Evolutionary conservation across 2,888 invertebrate species (phyloP), one percentile per base, ranked within the genome.

Genomic region (Cyaniris semiargus): DNA sequence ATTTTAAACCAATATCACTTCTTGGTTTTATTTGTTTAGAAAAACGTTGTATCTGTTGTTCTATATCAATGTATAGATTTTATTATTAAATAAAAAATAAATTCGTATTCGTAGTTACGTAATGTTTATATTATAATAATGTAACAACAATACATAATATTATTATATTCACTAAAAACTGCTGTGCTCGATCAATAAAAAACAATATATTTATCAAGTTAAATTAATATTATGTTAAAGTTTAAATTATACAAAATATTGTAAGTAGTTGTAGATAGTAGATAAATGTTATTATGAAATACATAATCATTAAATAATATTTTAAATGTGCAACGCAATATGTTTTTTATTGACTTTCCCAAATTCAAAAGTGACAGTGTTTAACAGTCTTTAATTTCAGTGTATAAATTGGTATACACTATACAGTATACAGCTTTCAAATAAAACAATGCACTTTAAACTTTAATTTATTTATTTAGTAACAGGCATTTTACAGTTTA

Each of bases 171-270:
- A 70, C 56, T 70, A 15, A 71, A 34, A 81, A 90, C 92, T 92
- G 92, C 92, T 92, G 92, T 92, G 92, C 90, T 83, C 80, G 85
- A 85, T 86, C 92, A 92, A 92, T 92, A 92, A 92, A 34, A 85
- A 82, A 77, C 79, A 80, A 72, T 76, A 60, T 76, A 78, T 56
- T 58, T 44, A 44, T 66, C 38, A 23, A 23, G 44, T 38, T 66
- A 27, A 66, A 53, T 74, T 53, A 13, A 23, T 48, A 15, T 74
- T 21, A 34, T 34, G 70, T 70, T 21, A 13, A 44, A 44, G 38
- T 38, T 38, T 38, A 48, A 44, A 23, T 15, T 72, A 44, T 48
- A 44, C 21, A 23, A 8, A 23, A 72, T 23, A 48, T 15, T 44
- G 21, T 72, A 38, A 23, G 72, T 48, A 74, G 21, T 53, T 48